A percentile compares a stretch with the other conserved stretches of the same genome.
phyloP scores from a whole-genome alignment of 2,797 vertebrate genomes.

The Tolypeutes matacus region DNA sequence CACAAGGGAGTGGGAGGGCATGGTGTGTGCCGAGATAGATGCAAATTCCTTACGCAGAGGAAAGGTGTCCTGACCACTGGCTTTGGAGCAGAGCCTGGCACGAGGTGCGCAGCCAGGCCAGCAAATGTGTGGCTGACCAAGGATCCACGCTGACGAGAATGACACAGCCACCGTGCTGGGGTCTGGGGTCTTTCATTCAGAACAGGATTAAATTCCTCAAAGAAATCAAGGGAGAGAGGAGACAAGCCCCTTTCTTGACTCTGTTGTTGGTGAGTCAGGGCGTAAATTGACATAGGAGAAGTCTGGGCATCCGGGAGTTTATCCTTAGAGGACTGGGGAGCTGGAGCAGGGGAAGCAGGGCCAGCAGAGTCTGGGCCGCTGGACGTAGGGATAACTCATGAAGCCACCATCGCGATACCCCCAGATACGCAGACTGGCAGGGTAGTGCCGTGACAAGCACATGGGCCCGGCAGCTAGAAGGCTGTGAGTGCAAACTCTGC shows the following conservation, averaged over 20 bases:
- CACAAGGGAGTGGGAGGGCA: too few species aligned
- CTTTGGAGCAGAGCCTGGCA: too few species aligned
- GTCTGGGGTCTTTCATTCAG: background rate
- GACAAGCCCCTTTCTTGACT: background rate
- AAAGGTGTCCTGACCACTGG: background rate
- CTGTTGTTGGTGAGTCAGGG: background rate
- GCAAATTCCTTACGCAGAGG: background rate
- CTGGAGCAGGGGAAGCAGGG: background rate
- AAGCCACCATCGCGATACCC: background rate
- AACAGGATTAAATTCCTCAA: background rate
- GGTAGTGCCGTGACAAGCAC: background rate
- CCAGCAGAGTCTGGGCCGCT: background rate
- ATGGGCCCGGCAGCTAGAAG: background rate
- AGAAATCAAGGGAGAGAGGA: too few species aligned
- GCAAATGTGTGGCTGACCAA: too few species aligned
- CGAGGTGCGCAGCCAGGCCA: background rate
- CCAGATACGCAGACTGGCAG: background rate
- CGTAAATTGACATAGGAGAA: background rate
- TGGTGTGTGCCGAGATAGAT: background rate
- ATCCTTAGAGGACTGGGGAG: too few species aligned
- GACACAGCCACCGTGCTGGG: background rate
- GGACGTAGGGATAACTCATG: background rate
- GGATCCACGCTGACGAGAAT: rapidly evolving
- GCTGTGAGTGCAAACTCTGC: background rate
- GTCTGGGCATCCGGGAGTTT: rapidly evolving